phyloP scores from a whole-genome alignment of 1,140 invertebrate species.

The Drosophila pseudoananassae region DNA sequence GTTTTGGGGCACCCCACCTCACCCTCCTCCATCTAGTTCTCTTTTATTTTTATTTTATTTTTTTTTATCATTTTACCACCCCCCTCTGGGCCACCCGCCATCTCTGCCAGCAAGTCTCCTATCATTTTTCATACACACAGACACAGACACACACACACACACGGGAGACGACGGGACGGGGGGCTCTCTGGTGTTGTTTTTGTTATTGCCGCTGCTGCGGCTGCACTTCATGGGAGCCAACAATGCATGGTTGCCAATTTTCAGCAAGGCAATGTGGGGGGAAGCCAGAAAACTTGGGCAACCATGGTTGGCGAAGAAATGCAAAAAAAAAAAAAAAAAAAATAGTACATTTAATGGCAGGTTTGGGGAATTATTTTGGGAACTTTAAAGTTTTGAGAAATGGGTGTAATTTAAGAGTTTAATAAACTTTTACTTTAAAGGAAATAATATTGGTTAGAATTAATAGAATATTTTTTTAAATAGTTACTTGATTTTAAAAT shows the following conservation, averaged over 20 bases:
- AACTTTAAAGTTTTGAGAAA: no score
- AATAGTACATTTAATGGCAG: not conserved
- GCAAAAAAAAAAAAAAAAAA: not conserved
- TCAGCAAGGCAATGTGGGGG: not conserved
- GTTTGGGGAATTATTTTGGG: not conserved
- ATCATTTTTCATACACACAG: slow-evolving; percentile 70
- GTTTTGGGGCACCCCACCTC: slow-evolving; percentile 39
- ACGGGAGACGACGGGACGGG: slow-evolving; percentile 12
- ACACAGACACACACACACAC: slow-evolving; percentile 19
- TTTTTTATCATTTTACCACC: not conserved
- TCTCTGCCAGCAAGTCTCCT: slow-evolving; percentile 46
- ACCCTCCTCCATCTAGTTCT: slow-evolving; percentile 7
- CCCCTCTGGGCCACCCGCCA: slow-evolving; percentile 1
- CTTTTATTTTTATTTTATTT: not conserved
- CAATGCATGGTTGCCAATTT: not conserved
- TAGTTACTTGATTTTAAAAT: no score
- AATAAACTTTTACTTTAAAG: no score
- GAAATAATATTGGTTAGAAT: no score
- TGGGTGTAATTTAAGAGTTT: no score
- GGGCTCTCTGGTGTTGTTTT: slow-evolving; percentile 1
- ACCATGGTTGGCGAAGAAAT: not conserved
- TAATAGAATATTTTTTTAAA: no score
- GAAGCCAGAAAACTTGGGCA: slow-evolving; percentile 7
- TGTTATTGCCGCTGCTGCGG: slow-evolving; percentile 24
- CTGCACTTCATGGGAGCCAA: slow-evolving; percentile 12